Evolutionary conservation across 1,140 invertebrate species (phyloP), one percentile per base, ranked within the genome.

Genomic region (Cyclina sinensis): DNA sequence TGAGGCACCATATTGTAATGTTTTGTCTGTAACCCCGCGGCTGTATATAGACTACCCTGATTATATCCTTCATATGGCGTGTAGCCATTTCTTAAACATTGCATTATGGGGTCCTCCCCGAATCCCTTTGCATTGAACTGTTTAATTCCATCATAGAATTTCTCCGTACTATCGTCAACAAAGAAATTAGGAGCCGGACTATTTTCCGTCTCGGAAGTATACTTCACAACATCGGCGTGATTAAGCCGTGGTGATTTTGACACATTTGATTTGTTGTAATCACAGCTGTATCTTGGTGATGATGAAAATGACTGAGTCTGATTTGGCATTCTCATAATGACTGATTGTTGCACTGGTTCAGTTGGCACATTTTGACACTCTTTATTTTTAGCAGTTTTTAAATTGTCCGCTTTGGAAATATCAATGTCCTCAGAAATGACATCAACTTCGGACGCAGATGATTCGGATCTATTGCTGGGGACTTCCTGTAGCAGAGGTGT

Each of bases 1-100:
- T 96, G 95, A 96, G 51, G 97, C 59, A 95, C 92, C 39, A 91
- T 88, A 32, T 92, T 90, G 89, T 94, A 95, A 21, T 89, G 90
- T 57, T 94, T 92, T 3, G 83, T 74, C 48, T 89, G 90, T 11
- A 91, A 51, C 4, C 89, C 86, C 7, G 80, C 84, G 11, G 90
- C 89, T 59, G 91, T 91, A 83, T 93, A 93, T 81, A 91, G 79
- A 57, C 51, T 85, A 54, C 73, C 65, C 32, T 88, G 89, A 79
- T 86, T 90, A 81, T 94, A 94, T 39, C 85, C 90, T 86, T 94
- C 92, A 86, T 94, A 94, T 59, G 90, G 81, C 48, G 88, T 91
- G 35, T 92, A 92, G 18, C 93, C 92, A 54, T 91, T 91, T 86
- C 93, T 91, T 65, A 94, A 83, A 90, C 94, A 94, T 39, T 92